A percentile compares a stretch with the other conserved stretches of the same genome.
phyloP scores from a whole-genome alignment of 2,888 invertebrate species.

The Amphipyra tragopoginis region DNA sequence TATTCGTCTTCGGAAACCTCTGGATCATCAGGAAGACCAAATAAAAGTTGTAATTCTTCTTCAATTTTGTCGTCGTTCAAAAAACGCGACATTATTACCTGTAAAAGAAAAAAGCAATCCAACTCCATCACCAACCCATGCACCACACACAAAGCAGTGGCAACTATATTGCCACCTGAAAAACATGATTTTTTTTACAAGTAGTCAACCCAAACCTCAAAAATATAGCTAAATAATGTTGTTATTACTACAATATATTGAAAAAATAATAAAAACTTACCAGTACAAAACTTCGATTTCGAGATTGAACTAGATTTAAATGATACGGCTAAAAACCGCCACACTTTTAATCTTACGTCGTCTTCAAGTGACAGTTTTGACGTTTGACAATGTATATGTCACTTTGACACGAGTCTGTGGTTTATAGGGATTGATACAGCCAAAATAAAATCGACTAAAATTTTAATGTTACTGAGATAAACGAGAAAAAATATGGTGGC shows the following conservation, averaged over 20 bases:
- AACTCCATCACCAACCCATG: too few relatives aligned
- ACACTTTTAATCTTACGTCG: constrained; percentile 7
- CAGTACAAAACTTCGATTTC: constrained; percentile 6
- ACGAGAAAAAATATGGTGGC: constrained; percentile 12
- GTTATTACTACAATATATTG: constrained; percentile 7
- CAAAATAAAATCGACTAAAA: constrained; percentile 5
- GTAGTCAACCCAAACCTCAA: constrained; percentile 4
- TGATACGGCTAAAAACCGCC: neutral
- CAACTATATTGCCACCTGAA: constrained; percentile 31
- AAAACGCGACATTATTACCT: constrained; percentile 12
- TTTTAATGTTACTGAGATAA: constrained; percentile 7
- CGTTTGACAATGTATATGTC: constrained; percentile 17
- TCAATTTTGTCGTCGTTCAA: constrained; percentile 9
- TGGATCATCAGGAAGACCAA: constrained; percentile 16
- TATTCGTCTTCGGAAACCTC: constrained; percentile 20
- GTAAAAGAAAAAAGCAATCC: constrained; percentile 9
- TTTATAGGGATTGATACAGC: constrained; percentile 11
- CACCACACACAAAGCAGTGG: constrained; percentile 17
- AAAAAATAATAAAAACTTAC: constrained; percentile 19
- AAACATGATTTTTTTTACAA: constrained; percentile 9
- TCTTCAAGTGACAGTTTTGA: constrained; percentile 16
- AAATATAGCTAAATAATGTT: constrained; percentile 7
- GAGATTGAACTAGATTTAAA: constrained; percentile 12
- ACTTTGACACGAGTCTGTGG: constrained; percentile 8
- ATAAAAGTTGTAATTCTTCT: neutral